Percentiles rank a stretch among this genome's conserved stretches.
phyloP scores from a whole-genome alignment of 2,113 vertebrate genomes.

The Ailurus styani region DNA sequence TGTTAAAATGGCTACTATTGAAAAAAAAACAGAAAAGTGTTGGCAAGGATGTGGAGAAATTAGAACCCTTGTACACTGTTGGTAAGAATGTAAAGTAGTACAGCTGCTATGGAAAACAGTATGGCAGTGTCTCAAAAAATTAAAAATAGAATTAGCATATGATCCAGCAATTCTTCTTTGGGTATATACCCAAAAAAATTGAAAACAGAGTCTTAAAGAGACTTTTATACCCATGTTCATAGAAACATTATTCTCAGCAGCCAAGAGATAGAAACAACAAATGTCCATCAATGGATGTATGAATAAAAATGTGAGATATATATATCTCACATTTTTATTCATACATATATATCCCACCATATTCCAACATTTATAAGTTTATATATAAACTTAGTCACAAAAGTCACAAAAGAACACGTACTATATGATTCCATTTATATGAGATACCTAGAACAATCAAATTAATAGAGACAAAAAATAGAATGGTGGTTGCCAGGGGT shows the following conservation, averaged over 20 bases:
- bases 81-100: background rate
- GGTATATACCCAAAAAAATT: background rate
- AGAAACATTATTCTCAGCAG: background rate
- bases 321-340: background rate
- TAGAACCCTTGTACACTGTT: background rate
- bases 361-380: background rate
- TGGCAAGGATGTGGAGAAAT: background rate
- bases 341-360: background rate
- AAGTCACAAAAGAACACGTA: background rate
- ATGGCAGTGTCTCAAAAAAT: background rate
- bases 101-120: background rate
- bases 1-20: background rate
- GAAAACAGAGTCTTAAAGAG: background rate
- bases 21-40: background rate
- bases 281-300: background rate
- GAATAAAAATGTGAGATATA: background rate
- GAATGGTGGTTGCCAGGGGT: background rate
- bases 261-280: background rate
- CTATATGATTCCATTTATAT: background rate
- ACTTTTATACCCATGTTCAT: background rate
- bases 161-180: background rate
- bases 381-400: background rate
- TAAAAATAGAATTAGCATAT: background rate
- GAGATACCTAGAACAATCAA: background rate
- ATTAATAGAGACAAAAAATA: background rate